A percentile compares a stretch with the other conserved stretches of the same genome.
phyloP scores from a whole-genome alignment of 2,797 vertebrate genomes.

The Ctenopoma multispine region DNA sequence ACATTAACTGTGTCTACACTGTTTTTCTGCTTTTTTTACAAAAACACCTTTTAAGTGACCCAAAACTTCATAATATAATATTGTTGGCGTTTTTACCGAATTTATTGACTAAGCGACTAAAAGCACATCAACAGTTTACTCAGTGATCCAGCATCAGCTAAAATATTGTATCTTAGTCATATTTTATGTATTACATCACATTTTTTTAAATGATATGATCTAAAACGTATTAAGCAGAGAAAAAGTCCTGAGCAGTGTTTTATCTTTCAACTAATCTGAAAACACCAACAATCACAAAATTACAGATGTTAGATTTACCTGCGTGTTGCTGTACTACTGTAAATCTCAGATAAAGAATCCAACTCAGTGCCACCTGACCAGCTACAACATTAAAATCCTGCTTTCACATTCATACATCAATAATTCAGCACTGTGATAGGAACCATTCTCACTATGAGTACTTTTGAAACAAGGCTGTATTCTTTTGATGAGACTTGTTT shows the following conservation, averaged over 20 bases:
- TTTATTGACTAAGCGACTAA: too few species aligned
- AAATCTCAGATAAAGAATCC: constrained; percentile 11
- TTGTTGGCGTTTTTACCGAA: too few species aligned
- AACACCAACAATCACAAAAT: neutral
- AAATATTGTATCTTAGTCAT: neutral
- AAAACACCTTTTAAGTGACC: too few species aligned
- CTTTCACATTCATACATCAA: constrained; percentile 62
- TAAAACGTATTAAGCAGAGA: neutral
- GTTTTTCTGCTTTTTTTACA: too few species aligned
- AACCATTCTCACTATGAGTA: constrained; percentile 38
- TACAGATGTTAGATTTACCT: neutral
- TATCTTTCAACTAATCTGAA: neutral
- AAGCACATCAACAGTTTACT: neutral
- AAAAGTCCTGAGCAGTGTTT: neutral
- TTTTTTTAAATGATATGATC: neutral
- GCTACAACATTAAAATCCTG: constrained; percentile 47
- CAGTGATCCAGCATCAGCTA: neutral
- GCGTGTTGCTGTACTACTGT: neutral
- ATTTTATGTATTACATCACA: neutral
- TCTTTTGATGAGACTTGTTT: constrained; percentile 6
- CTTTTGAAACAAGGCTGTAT: constrained; percentile 2
- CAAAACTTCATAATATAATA: too few species aligned
- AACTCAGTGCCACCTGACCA: constrained; percentile 45
- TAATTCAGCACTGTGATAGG: constrained; percentile 58
- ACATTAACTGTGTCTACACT: too few species aligned